Conservation (phyloP, 2,113 vertebrate species). For the Anthoscopus minutus region DNA sequence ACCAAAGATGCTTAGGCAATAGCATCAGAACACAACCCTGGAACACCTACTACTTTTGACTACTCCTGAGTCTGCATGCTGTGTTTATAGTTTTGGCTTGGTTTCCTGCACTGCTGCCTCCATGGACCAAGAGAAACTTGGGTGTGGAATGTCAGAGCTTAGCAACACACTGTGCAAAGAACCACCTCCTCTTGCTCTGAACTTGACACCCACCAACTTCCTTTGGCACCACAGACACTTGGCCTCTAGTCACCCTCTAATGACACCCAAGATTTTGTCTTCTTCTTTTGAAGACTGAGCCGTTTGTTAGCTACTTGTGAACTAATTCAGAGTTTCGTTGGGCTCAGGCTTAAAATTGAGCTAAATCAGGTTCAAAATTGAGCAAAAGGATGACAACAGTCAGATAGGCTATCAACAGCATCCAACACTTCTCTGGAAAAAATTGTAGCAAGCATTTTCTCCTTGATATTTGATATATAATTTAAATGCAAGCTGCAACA, state of each 20-base stretch:
- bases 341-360: background rate
- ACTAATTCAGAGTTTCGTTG: background rate
- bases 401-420: background rate
- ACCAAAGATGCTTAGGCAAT: background rate
- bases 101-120: background rate
- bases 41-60: background rate
- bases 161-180: background rate
- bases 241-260: background rate
- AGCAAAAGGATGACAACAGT: background rate
- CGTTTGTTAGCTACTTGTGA: background rate
- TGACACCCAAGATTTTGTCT: background rate
- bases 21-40: background rate
- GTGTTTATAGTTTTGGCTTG: background rate
- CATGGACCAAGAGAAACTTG: background rate
- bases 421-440: background rate
- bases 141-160: background rate
- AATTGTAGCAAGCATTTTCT: background rate
- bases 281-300: background rate
- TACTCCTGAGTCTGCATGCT: background rate
- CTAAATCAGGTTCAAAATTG: too few relatives aligned
- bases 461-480: background rate
- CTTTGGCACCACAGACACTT: background rate
- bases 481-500: background rate
- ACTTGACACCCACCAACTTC: background rate
- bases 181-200: slow-evolving; percentile 34